Percentiles rank a stretch among this genome's conserved stretches.
Conservation (phyloP, 1,140 invertebrate genomes). For the Dufourea novaeangliae region DNA sequence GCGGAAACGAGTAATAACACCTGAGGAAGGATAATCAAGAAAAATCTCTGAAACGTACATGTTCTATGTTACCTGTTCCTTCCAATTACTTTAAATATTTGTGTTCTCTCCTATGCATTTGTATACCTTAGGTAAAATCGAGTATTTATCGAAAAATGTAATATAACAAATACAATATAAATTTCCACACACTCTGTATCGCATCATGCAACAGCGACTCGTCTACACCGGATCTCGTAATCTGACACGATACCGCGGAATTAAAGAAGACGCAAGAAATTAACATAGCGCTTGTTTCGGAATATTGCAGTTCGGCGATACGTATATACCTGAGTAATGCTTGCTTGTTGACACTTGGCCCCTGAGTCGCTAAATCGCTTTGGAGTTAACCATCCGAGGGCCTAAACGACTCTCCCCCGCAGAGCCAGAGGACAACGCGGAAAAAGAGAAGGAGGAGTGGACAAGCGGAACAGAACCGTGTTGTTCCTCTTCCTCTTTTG, state of each 20-base stretch:
- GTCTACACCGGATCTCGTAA: no score
- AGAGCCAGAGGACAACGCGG: constrained; percentile 60
- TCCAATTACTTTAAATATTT: no score
- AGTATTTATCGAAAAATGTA: no score
- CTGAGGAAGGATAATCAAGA: no score
- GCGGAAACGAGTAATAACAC: no score
- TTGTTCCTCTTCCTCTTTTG: constrained; percentile 18
- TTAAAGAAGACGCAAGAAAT: constrained; percentile 28
- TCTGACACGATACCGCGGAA: neutral
- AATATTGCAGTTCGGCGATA: constrained; percentile 50
- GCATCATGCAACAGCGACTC: neutral
- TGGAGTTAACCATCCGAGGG: constrained; percentile 67
- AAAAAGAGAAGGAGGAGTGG: constrained; percentile 27
- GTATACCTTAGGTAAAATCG: no score
- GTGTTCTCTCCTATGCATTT: no score
- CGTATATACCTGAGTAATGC: constrained; percentile 66
- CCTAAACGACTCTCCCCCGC: constrained; percentile 72
- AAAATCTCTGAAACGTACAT: no score
- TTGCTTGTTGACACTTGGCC: constrained; percentile 73
- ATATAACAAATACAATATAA: no score
- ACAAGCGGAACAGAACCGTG: neutral
- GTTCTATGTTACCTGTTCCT: no score
- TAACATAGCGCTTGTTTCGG: neutral
- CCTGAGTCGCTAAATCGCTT: constrained; percentile 73
- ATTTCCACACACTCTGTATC: neutral